Conservation (phyloP, 2,888 invertebrate genomes). For the Drosophila melanosoma region DNA sequence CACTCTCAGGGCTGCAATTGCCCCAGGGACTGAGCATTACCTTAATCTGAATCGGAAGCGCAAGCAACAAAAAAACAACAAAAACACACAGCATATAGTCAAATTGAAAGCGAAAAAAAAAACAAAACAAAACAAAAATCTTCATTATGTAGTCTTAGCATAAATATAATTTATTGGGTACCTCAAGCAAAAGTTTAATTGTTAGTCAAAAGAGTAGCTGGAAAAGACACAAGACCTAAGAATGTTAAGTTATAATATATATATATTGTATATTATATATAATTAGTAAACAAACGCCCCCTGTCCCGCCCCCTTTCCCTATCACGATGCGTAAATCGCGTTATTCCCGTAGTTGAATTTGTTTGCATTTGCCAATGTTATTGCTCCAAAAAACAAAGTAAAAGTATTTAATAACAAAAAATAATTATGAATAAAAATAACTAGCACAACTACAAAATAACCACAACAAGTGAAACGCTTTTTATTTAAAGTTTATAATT, state of each 20-base stretch:
- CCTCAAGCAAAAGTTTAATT: conserved; percentile 65
- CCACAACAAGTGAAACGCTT: not conserved
- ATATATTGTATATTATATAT: conserved; percentile 50
- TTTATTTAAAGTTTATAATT: not conserved
- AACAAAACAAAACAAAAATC: not conserved
- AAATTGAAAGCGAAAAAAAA: conserved; percentile 58
- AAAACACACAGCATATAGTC: conserved; percentile 49
- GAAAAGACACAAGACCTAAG: conserved; percentile 66
- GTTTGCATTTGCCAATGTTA: conserved; percentile 62
- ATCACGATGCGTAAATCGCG: conserved; percentile 6
- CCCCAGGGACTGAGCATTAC: conserved; percentile 79
- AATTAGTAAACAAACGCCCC: conserved; percentile 19
- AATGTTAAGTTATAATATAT: conserved; percentile 68
- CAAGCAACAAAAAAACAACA: not conserved
- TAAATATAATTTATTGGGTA: conserved; percentile 57
- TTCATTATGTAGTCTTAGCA: conserved; percentile 61
- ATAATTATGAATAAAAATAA: conserved; percentile 47
- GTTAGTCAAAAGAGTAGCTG: conserved; percentile 70
- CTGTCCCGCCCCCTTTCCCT: conserved; percentile 4
- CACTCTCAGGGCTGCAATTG: conserved; percentile 50
- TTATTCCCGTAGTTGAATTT: conserved; percentile 67
- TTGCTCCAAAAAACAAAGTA: conserved; percentile 52
- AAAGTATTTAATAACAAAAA: conserved; percentile 44
- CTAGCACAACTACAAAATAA: conserved; percentile 60
- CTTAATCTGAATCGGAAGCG: conserved; percentile 53